Base-by-base conservation (phyloP, 1,140 invertebrate species). In the Anoplolepis gracilipes region DNA sequence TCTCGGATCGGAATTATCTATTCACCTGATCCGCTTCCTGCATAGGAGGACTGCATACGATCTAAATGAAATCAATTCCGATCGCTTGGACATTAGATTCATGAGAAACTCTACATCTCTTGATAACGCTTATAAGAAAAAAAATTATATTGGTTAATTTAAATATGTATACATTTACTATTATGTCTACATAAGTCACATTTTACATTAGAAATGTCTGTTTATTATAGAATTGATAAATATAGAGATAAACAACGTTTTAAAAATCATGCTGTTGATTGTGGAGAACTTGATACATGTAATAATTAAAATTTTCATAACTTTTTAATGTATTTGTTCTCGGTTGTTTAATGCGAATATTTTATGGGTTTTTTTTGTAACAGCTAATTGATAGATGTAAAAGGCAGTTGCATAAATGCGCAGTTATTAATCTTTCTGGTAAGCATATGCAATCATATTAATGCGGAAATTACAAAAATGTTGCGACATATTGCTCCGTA, bases 1-100 rank as follows among this genome's bases (percentile, higher is more conserved):
- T 19, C 33, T 53, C 2, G 33, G 39, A 84, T 77, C 78, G 53
- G 30, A 49, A 36, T 82, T 46, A 72, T 82, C 61, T 82, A 61
- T 82, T 82, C 78, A 64, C 22, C 39, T 25, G 67, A 82, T 73
- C 53, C n/a, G 59, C 28, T 82, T 81, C 65, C 78, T 72, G 67
- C 67, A 30, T 55, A 4, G 2, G 36, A 11, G 10, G 10, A 64
- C 10, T 28, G 49, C 36, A 36, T 13, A 4, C 53, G 36, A 57
- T 72, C 19, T 30, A 59, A 57, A 42, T 72, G 19, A 16, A 81
- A 81, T 72, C 19, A 10, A 7, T 81, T 69, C 49, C 33, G 42
- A 36, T 57, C n/a, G 59, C 25, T 19, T 55, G 25, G 61, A 22
- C 16, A 25, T 67, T 36, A 28, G 16, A 69, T 70, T 7, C 22